Conservation (phyloP, 2,888 invertebrate species). For the Lasioglossum morio region DNA sequence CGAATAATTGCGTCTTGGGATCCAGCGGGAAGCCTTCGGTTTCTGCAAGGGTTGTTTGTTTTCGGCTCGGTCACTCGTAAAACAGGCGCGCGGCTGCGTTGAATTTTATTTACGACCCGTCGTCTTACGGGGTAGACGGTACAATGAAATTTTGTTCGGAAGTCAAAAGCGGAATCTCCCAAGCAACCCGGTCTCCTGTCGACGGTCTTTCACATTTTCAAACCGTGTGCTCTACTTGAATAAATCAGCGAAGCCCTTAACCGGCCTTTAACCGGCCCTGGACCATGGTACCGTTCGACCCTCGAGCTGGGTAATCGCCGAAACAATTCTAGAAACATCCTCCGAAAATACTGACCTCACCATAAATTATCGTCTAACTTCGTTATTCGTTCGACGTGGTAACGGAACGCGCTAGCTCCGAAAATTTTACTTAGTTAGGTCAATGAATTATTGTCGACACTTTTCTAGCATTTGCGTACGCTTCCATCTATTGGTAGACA, state of each 20-base stretch:
- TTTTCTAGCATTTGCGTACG: not conserved
- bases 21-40: not conserved
- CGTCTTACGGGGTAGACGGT: slow-evolving; percentile 24
- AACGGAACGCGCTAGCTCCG: too few species aligned
- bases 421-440: not conserved
- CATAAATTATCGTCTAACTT: not conserved
- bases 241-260: slow-evolving; percentile 67
- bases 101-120: slow-evolving; percentile 57
- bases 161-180: slow-evolving; percentile 52
- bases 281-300: slow-evolving; percentile 13
- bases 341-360: not conserved
- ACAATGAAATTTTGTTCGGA: slow-evolving; percentile 50
- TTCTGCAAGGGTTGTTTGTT: slow-evolving; percentile 53
- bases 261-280: slow-evolving; percentile 1
- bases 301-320: not conserved
- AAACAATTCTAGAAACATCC: not conserved
- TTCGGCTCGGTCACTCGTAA: not conserved
- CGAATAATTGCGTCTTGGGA: not conserved
- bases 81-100: not conserved
- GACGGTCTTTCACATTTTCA: not conserved
- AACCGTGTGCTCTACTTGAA: slow-evolving; percentile 78
- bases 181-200: slow-evolving; percentile 19
- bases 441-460: too few species aligned
- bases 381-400: not conserved
- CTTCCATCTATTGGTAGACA: not conserved